Percentiles rank a stretch among this genome's conserved stretches.
Evolutionary conservation across 2,113 vertebrate species (phyloP).

Genomic region (Haliaeetus leucogaster): DNA sequence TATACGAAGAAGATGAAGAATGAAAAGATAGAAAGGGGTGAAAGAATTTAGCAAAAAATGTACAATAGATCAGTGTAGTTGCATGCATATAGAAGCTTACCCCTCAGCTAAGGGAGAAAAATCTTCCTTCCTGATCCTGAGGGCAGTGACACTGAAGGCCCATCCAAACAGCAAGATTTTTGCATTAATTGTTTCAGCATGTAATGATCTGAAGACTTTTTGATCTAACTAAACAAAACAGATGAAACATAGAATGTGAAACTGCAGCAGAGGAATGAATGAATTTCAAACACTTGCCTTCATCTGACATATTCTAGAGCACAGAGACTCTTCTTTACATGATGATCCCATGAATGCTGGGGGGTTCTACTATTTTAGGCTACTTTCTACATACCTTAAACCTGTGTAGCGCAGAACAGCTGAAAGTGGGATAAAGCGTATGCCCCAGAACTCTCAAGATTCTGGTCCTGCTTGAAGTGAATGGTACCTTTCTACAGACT

Average conservation of each 20-base stretch:
- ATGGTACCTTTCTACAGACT: not conserved
- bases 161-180: not conserved
- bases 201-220: not conserved
- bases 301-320: not conserved
- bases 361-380: not conserved
- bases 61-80: accelerated
- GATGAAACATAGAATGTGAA: not conserved
- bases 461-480: not conserved
- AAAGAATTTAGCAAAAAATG: not conserved
- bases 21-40: not conserved
- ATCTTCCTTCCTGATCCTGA: not conserved
- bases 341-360: not conserved
- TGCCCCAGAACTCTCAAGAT: accelerated
- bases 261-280: not conserved
- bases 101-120: not conserved
- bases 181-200: not conserved
- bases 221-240: not conserved
- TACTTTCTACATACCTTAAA: not conserved
- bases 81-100: not conserved
- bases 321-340: not conserved
- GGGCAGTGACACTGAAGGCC: too few species aligned
- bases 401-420: not conserved
- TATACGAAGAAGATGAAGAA: not conserved
- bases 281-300: not conserved
- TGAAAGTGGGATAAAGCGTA: not conserved